phyloP scores from a whole-genome alignment of 1,140 invertebrate species.

The Scaptodrosophila lebanonensis region DNA sequence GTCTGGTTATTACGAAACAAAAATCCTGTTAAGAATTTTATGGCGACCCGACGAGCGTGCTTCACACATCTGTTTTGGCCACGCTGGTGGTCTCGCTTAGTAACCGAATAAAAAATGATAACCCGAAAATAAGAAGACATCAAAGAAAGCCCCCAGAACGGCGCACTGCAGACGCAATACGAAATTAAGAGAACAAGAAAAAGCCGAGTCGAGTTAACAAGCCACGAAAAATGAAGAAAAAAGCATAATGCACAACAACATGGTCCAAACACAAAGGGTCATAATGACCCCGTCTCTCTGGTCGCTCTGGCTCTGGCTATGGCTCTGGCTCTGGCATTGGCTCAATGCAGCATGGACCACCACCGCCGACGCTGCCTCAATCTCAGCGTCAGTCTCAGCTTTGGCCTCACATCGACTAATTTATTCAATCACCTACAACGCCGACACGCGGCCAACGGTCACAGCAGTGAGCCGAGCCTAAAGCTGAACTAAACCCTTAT shows the following conservation, averaged over 20 bases:
- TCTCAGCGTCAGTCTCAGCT: too few relatives aligned
- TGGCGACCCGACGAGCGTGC: constrained; percentile 25
- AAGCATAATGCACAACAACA: constrained; percentile 13
- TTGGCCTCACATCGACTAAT: too few relatives aligned
- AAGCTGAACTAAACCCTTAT: constrained; percentile 62
- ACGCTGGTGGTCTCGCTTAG: constrained; percentile 63
- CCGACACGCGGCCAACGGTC: constrained; percentile 30
- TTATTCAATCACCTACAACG: constrained; percentile 44
- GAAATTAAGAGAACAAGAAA: constrained; percentile 57
- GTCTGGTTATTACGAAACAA: constrained; percentile 26
- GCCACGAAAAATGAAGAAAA: constrained; percentile 37
- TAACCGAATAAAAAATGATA: constrained; percentile 76
- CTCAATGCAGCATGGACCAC: constrained; percentile 39
- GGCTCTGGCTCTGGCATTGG: constrained; percentile 1
- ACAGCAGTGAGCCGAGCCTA: constrained; percentile 27
- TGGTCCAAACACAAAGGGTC: constrained; percentile 37
- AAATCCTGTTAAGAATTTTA: constrained; percentile 36
- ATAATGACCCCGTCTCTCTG: constrained; percentile 58
- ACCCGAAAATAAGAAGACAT: constrained; percentile 75
- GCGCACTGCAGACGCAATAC: constrained; percentile 33
- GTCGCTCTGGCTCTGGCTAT: constrained; percentile 26
- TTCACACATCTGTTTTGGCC: constrained; percentile 64
- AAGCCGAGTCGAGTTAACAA: constrained; percentile 51
- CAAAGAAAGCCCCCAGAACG: constrained; percentile 56
- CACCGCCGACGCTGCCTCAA: too few relatives aligned